These are phyloP conservation scores for Anorthoa munda DNA, from an alignment of 2,888 invertebrate genomes.

Conservation along the genomic window DNA sequence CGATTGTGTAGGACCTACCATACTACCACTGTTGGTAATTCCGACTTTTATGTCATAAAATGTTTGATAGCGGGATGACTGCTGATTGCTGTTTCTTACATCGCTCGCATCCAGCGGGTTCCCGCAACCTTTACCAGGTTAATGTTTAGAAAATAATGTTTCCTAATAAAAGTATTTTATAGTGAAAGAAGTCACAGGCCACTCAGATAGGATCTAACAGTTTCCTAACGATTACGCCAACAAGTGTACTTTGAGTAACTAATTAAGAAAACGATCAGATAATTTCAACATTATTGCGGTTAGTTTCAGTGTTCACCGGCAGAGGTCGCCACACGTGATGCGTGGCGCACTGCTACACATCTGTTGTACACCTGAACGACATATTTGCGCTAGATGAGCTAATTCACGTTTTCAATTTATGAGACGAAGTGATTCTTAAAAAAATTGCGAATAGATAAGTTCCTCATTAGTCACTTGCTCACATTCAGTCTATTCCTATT, in stretches of 20 bases:
- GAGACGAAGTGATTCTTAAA: neutral
- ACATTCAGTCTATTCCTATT: too few relatives aligned
- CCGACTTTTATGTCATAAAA: too few relatives aligned
- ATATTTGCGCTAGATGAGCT: conserved; percentile 6
- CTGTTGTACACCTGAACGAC: conserved; percentile 54
- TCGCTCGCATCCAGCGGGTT: too few relatives aligned
- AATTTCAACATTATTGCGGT: conserved; percentile 45
- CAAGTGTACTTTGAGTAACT: conserved; percentile 36
- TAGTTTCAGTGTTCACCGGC: conserved; percentile 40
- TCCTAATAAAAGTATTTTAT: conserved; percentile 14
- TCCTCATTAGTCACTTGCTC: too few relatives aligned
- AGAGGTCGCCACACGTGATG: conserved; percentile 60
- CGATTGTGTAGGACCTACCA: too few relatives aligned
- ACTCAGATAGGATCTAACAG: conserved; percentile 44
- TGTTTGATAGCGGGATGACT: too few relatives aligned
- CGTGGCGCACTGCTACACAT: conserved; percentile 60
- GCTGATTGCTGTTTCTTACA: too few relatives aligned
- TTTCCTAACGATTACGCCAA: conserved; percentile 41
- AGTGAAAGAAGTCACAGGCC: conserved; percentile 25
- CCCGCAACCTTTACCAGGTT: too few relatives aligned
- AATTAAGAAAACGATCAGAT: conserved; percentile 63
- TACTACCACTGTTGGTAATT: too few relatives aligned
- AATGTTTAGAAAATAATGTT: conserved; percentile 8
- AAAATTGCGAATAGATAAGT: too few relatives aligned
- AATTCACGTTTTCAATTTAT: neutral